phyloP scores from a whole-genome alignment of 2,797 vertebrate species.

The Pangasius larnaudii region DNA sequence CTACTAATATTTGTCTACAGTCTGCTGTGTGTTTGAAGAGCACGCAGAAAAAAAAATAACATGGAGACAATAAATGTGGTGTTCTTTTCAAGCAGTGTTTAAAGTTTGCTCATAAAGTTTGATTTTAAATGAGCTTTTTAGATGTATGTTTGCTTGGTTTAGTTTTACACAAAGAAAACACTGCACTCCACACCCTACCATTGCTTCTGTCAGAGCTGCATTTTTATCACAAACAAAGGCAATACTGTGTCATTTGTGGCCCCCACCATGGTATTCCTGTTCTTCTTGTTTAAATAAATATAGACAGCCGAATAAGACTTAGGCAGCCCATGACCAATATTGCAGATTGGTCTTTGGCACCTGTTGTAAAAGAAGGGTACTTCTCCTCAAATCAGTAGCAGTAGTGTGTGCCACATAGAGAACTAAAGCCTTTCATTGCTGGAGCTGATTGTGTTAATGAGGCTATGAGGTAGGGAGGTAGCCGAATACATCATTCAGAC shows the following conservation, averaged over 20 bases:
- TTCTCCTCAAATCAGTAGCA: not conserved
- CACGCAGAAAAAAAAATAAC: not conserved
- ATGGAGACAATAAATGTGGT: not conserved
- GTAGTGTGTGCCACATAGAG: not conserved
- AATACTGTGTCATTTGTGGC: constrained; percentile 5
- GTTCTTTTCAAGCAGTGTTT: constrained; percentile 1
- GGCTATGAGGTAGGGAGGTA: not conserved
- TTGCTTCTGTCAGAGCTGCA: constrained; percentile 47
- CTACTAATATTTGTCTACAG: not conserved
- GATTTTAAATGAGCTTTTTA: constrained; percentile 13
- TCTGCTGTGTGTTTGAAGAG: not conserved
- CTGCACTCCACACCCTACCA: constrained; percentile 46
- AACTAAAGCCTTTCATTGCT: constrained; percentile 13
- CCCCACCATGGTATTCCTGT: not conserved
- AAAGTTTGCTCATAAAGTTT: not conserved
- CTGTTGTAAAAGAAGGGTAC: not conserved
- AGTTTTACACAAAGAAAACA: constrained; percentile 13
- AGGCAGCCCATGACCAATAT: not conserved
- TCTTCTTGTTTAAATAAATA: not conserved
- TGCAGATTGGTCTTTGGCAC: not conserved
- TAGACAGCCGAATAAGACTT: not conserved
- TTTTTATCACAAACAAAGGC: constrained; percentile 16
- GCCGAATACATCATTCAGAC: not conserved
- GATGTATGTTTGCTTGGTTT: constrained; percentile 27
- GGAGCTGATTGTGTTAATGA: constrained; percentile 34